Evolutionary conservation across 53 echinoderm and acorn worm species (phyloP).

Genomic region (Paelopatides confundens): DNA sequence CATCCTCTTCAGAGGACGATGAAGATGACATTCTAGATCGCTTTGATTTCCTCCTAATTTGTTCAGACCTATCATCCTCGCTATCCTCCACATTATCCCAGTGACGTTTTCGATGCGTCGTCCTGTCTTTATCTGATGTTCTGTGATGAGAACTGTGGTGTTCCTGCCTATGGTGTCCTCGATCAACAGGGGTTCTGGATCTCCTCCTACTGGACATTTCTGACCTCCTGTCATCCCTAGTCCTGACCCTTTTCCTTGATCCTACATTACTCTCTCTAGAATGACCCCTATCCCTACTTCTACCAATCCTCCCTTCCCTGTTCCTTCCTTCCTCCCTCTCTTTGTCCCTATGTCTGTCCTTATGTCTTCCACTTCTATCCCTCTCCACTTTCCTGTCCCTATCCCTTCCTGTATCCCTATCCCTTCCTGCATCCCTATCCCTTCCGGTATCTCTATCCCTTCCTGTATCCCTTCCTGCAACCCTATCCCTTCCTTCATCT

Average conservation of each 20-base stretch:
- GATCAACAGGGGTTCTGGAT: not conserved
- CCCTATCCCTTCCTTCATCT: not conserved
- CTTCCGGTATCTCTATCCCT: not conserved
- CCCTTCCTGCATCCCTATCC: not conserved
- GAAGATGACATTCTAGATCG: not conserved
- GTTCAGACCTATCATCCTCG: not conserved
- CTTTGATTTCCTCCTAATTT: not conserved
- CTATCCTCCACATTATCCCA: not conserved
- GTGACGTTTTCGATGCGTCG: not conserved
- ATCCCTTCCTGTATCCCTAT: not conserved
- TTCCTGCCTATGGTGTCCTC: not conserved
- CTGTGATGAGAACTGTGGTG: not conserved
- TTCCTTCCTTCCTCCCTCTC: constrained; percentile 9
- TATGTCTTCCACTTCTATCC: not conserved
- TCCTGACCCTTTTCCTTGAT: not conserved
- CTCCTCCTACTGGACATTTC: constrained; percentile 29
- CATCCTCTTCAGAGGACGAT: constrained; percentile 53
- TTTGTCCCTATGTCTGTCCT: not conserved
- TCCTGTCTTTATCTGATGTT: not conserved
- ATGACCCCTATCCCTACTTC: not conserved
- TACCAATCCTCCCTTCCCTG: not conserved
- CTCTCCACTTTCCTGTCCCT: not conserved
- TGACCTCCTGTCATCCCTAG: not conserved
- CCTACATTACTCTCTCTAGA: not conserved
- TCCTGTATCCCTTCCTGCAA: not conserved